phyloP scores from a whole-genome alignment of 2,113 vertebrate species.

The Carassius gibelio region DNA sequence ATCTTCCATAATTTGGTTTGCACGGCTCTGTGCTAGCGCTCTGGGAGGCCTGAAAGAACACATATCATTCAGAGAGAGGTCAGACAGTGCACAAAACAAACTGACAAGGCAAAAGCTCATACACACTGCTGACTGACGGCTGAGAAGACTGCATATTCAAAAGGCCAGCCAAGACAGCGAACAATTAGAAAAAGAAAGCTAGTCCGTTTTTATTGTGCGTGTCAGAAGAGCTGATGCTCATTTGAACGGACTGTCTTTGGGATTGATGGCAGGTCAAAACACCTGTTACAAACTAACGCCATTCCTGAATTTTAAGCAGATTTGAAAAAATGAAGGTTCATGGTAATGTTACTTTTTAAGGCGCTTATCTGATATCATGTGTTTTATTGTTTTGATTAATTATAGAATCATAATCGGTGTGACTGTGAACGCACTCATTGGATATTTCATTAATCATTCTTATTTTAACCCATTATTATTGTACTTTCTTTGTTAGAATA shows the following conservation, averaged over 20 bases:
- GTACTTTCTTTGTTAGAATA: not conserved
- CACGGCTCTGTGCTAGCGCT: not conserved
- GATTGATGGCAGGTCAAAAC: constrained; percentile 8
- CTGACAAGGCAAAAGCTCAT: constrained; percentile 22
- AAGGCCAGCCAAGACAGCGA: constrained; percentile 19
- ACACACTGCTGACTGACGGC: constrained; percentile 32
- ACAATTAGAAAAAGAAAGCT: not conserved
- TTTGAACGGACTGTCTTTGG: constrained; percentile 18
- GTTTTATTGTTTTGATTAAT: not conserved
- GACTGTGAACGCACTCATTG: not conserved
- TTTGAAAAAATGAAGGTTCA: not conserved
- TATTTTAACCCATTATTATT: not conserved
- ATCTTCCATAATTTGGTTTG: constrained; percentile 50
- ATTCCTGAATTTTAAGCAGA: not conserved
- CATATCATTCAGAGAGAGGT: constrained; percentile 33
- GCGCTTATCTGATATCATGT: not conserved
- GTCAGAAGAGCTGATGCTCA: not conserved
- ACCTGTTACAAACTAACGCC: not conserved
- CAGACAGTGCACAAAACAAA: constrained; percentile 43
- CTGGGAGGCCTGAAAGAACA: constrained; percentile 27
- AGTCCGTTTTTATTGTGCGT: not conserved
- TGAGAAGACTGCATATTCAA: not conserved
- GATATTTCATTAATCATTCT: not conserved
- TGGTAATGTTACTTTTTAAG: not conserved
- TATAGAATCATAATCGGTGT: no score